Base-by-base conservation (phyloP, 30 jellyfish, hydroid and myxozoan genomes). In the Catostylus mosaicus region DNA sequence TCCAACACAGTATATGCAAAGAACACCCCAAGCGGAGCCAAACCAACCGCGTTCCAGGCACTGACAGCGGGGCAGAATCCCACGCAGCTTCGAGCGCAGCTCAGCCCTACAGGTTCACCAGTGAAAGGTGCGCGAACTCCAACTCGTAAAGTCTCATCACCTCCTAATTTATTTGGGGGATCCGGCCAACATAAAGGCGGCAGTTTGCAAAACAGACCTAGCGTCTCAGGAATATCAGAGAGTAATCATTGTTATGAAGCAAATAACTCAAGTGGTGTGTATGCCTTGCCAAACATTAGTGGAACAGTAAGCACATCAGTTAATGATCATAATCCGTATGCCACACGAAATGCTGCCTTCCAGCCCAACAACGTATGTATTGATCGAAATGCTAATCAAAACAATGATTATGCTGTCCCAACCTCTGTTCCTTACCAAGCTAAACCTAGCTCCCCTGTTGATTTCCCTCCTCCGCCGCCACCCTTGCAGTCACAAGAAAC, bases 41-140 rank as follows among this genome's bases (percentile, higher is more conserved):
- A 76, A 50, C 95, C 97, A 27, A 87, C 92, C 62, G 88, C 87
- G 8, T 85, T 79, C 50, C 95, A 92, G 78, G 86, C 84, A 36
- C 75, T 78, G 50, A 89, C 83, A 10, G 67, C 86, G 24, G 88
- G 85, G 27, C 97, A 90, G 46, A 81, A 62, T 37, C 92, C 98
- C 10, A 87, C 93, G 16, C 95, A 87, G 78, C 74, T 92, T 37
- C 75, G 92, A 23, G 37, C 90, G 70, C 84, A 78, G 23, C 91
- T 86, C 20, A 92, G 97, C 86, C 98, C 98, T 30, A 72, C 98
- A 0, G 79, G 90, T 12, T 85, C 98, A 3, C 98, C 98, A 5
- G 89, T 57, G 33, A 92, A 86, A 63, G 77, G 75, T 27, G 83
- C 34, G 0, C 74, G 75, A 32, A 84, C 97, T 0, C 91, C 93